These are phyloP conservation scores for Tholera decimalis DNA, from an alignment of 2,888 invertebrate genomes.

Conservation along the genomic window DNA sequence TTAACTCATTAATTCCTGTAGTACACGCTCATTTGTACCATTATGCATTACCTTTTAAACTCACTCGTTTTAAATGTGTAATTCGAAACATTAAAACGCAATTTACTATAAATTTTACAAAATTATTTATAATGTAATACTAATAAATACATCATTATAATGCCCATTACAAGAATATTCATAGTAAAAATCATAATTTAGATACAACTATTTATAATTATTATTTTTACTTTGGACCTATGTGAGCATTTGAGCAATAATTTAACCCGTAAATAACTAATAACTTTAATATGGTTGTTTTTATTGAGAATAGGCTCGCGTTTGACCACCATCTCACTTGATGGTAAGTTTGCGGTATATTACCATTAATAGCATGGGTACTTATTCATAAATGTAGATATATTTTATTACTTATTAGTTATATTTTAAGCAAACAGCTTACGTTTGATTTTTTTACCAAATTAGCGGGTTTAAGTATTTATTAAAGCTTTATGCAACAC, in stretches of 20 bases:
- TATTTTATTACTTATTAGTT: no score
- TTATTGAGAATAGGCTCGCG: no score
- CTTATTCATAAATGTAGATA: no score
- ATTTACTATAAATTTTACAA: constrained; percentile 24
- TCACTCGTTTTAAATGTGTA: constrained; percentile 33
- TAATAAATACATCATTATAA: constrained; percentile 17
- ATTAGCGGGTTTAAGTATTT: no score
- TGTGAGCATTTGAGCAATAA: background rate
- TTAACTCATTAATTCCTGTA: constrained; percentile 3
- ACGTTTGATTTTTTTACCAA: no score
- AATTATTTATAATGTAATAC: constrained; percentile 27
- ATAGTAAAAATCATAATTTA: background rate
- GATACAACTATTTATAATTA: background rate
- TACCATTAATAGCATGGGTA: background rate
- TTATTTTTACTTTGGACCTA: background rate
- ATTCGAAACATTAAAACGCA: constrained; percentile 31
- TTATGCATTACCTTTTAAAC: constrained; percentile 16
- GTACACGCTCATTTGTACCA: background rate
- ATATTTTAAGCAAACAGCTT: no score
- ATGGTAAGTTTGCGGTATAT: no score
- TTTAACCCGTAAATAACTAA: no score
- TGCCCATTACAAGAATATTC: constrained; percentile 1
- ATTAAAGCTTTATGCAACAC: no score
- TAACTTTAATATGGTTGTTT: background rate
- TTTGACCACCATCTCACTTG: no score